Base-by-base conservation (phyloP, 1,140 invertebrate genomes). In the Lepidurus packardi region DNA sequence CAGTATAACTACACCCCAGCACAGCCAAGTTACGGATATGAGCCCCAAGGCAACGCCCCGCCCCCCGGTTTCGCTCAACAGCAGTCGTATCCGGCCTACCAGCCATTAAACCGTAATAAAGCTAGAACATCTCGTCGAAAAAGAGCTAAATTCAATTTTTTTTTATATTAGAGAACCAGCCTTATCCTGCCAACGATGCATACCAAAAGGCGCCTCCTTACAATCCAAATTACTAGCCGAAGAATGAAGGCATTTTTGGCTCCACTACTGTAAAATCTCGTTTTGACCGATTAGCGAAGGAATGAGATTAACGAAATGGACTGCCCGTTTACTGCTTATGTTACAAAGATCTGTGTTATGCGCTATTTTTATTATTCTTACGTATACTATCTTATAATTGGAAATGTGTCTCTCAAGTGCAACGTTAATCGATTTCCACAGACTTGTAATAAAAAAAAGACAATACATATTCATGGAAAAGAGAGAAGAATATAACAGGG, bases 141-240 rank as follows among this genome's bases (percentile, higher is more conserved):
- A 10, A 34, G 5, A 34, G 34, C 34, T 34, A 34, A 4, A 34
- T 34, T 34, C 1, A 4, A 9, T 11, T 21, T 10, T 34, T 74
- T 74, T 74, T 74, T 74, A 7, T 7, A 74, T 1, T 74, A 77
- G 75, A 77, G 16, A n/a, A 77, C 43, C 4, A 34, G 7, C 43
- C 75, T 77, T 76, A 44, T 21, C 43, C 43, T 1, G 41, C 41
- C 5, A 77, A 77, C 24, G 75, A 77, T 9, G 75, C 75, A 9
- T 77, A 77, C 41, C 75, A 77, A 43, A 77, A 77, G 42, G 43
- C 34, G 24, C 43, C 75, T 24, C 75, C 75, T 10, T 77, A 45
- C 43, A 77, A 77, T 7, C 75, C 75, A 21, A 77, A 45, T 77
- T 77, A 77, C 21, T 78, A 74, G 13, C 13, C n/a, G 21, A 65